These are phyloP conservation scores for Mesorhabditis spiculigera DNA, from an alignment of 2,888 invertebrate genomes.

Conservation along the genomic window DNA sequence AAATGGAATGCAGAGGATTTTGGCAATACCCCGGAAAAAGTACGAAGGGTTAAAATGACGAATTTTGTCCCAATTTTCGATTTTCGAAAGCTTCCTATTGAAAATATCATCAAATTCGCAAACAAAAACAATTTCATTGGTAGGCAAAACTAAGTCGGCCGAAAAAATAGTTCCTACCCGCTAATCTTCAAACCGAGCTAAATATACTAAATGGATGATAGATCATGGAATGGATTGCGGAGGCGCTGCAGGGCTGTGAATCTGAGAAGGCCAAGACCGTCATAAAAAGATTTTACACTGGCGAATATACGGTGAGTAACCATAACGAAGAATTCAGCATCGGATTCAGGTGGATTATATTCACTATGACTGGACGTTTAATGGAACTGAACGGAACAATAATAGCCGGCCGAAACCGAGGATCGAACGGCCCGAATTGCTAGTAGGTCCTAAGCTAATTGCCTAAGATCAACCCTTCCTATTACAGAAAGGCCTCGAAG, in stretches of 20 bases:
- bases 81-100: neutral
- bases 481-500: neutral
- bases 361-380: conserved; percentile 40
- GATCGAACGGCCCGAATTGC: conserved; percentile 9
- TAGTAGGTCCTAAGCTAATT: conserved; percentile 20
- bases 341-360: conserved; percentile 31
- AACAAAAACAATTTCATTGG: too few relatives aligned
- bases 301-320: conserved; percentile 34
- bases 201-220: conserved; percentile 7
- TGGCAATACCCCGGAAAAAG: conserved; percentile 51
- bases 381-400: conserved; percentile 33
- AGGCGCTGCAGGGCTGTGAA: conserved; percentile 25
- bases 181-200: neutral
- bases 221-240: conserved; percentile 40
- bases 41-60: conserved; percentile 11
- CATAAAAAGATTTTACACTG: conserved; percentile 33
- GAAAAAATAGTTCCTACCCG: too few relatives aligned
- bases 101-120: too few relatives aligned
- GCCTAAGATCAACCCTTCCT: neutral
- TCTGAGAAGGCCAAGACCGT: conserved; percentile 31
- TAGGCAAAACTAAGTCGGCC: too few relatives aligned
- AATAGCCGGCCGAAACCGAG: conserved; percentile 12
- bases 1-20: conserved; percentile 64
- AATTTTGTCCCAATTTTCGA: neutral
- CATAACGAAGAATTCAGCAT: neutral